Percentiles rank a stretch among this genome's conserved stretches.
Evolutionary conservation across 2,113 vertebrate species (phyloP).

Genomic region (Mionectes macconnelli): DNA sequence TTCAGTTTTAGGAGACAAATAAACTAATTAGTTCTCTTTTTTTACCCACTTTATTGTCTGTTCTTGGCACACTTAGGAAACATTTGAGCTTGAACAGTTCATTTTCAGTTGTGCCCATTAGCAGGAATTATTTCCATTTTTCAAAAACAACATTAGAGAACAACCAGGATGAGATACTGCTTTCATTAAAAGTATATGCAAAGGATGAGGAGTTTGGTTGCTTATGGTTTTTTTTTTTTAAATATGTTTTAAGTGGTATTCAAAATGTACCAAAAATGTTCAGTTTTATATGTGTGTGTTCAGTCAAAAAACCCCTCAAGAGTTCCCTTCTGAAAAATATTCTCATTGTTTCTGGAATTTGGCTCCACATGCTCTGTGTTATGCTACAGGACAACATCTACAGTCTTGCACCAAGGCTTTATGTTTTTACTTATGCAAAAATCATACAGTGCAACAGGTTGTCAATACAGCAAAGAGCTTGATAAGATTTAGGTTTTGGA

Average conservation of each 20-base stretch:
- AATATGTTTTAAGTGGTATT: neutral
- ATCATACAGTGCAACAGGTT: neutral
- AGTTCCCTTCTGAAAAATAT: neutral
- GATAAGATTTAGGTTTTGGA: neutral
- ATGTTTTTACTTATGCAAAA: neutral
- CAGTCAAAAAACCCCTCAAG: neutral
- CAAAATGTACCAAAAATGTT: neutral
- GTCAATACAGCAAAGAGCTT: neutral
- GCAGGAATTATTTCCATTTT: slow-evolving; percentile 33
- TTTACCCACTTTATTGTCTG: neutral
- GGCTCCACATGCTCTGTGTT: neutral
- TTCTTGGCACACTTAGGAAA: slow-evolving; percentile 18
- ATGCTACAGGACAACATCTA: neutral
- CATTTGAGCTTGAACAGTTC: slow-evolving; percentile 1
- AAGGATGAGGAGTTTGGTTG: neutral
- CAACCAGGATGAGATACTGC: neutral
- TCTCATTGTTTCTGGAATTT: neutral
- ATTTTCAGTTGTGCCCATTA: slow-evolving; percentile 30
- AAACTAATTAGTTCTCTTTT: slow-evolving; percentile 24
- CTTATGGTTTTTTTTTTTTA: neutral
- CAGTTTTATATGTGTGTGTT: neutral
- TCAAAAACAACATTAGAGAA: neutral
- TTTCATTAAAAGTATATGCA: slow-evolving; percentile 19
- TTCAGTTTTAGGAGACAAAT: slow-evolving; percentile 16
- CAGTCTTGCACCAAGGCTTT: neutral